Percentiles rank a stretch among this genome's conserved stretches.
Evolutionary conservation across 2,113 vertebrate species (phyloP).

Genomic region (Narcine bancroftii): DNA sequence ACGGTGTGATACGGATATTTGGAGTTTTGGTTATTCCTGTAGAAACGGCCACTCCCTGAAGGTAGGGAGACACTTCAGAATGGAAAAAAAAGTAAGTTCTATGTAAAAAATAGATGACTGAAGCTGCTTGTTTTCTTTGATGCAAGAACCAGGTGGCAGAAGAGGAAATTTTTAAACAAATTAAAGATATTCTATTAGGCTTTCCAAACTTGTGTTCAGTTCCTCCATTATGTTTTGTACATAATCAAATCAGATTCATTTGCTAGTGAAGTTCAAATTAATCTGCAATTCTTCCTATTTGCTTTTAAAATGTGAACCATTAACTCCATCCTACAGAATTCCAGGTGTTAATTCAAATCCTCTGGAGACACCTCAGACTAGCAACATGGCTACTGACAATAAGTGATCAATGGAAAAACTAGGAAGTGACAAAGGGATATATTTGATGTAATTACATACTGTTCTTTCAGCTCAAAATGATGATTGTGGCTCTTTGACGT

Average conservation of each 20-base stretch:
- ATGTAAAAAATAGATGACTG: too few species aligned
- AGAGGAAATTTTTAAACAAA: conserved; percentile 6
- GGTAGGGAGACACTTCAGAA: too few species aligned
- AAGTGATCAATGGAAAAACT: background rate
- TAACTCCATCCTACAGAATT: background rate
- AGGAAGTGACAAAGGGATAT: background rate
- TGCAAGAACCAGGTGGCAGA: background rate
- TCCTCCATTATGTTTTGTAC: background rate
- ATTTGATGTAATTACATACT: background rate
- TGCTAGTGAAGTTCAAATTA: background rate
- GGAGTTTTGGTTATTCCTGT: too few species aligned
- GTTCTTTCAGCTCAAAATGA: background rate
- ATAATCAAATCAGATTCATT: conserved; percentile 7
- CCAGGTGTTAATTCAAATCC: background rate
- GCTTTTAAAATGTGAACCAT: background rate
- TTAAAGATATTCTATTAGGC: background rate
- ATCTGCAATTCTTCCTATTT: conserved; percentile 13
- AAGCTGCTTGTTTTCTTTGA: background rate
- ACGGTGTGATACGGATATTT: too few species aligned
- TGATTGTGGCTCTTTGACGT: background rate
- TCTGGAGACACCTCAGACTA: background rate
- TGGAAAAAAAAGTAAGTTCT: too few species aligned
- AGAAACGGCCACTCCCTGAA: too few species aligned
- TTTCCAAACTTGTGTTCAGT: background rate
- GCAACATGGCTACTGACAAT: background rate